Evolutionary conservation across 1,140 invertebrate genomes (phyloP), one percentile per base, ranked within the genome.

Genomic region (Penaeus japonicus): DNA sequence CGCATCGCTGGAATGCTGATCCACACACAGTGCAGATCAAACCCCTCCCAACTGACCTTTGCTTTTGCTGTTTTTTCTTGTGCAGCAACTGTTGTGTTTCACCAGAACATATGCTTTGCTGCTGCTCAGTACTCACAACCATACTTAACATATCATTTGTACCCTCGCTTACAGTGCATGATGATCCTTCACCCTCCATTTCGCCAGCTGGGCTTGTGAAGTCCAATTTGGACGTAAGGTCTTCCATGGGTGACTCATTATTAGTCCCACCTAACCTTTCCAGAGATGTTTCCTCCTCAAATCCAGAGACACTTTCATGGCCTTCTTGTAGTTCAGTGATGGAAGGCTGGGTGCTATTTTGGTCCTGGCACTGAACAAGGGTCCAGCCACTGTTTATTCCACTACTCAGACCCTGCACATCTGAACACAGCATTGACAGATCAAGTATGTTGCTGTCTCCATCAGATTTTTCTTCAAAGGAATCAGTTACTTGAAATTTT

Each of bases 61-160:
- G 57, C 24, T 79, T 80, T 22, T 87, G 77, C n/a, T 87, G 77
- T 55, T 70, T 81, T 57, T 87, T 87, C 57, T 87, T 79, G 10
- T 87, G 85, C 24, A 53, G 55, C 12, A 54, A 30, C 5, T 80
- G 73, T 55, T 81, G 85, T 35, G 27, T 20, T 24, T 83, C 35
- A 24, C 57, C 22, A 15, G 22, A 39, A 39, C 59, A 70, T 20
- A 55, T 55, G 12, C 35, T 35, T 65, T 30, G 18, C 20, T 39
- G 32, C 17, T 18, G 24, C 32, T 54, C 22, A 55, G 53, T 65
- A 24, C 24, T 47, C 35, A 22, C 65, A 4, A 18, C 30, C 15
- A 54, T 53, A 54, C 30, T 47, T 18, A 47, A 15, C 47, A 47
- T 47, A 7, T 47, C 47, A 47, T 47, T 47, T 15, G 7, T 47